Conservation (phyloP, 2,797 vertebrate species). For the Dicrostonyx torquatus region DNA sequence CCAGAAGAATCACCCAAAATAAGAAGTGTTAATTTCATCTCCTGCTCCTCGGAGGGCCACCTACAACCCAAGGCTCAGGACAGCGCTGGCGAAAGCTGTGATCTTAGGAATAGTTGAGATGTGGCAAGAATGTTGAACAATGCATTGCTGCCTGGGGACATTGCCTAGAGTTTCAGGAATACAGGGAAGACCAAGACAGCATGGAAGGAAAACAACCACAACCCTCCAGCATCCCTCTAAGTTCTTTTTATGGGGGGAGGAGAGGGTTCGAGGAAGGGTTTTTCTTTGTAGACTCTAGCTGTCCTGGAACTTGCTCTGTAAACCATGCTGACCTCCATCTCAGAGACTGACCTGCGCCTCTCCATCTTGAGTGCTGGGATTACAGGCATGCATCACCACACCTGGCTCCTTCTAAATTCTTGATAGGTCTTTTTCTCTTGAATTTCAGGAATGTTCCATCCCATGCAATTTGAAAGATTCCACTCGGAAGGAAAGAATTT, state of each 20-base stretch:
- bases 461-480: slow-evolving; percentile 30
- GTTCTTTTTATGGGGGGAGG: neutral
- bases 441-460: slow-evolving; percentile 11
- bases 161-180: slow-evolving; percentile 37
- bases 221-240: neutral
- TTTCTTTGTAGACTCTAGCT: neutral
- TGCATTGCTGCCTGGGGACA: neutral
- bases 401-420: neutral
- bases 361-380: neutral
- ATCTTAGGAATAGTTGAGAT: slow-evolving; percentile 43
- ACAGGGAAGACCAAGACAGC: neutral
- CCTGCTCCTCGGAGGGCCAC: neutral
- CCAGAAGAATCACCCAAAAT: neutral
- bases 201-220: neutral
- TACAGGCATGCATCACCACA: neutral
- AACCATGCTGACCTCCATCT: neutral
- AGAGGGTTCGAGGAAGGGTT: neutral
- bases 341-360: neutral
- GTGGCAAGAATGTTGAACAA: slow-evolving; percentile 31
- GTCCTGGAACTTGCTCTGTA: neutral
- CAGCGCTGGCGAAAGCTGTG: neutral
- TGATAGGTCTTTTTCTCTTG: neutral
- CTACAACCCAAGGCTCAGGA: slow-evolving; percentile 17
- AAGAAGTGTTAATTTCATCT: neutral
- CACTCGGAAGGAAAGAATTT: neutral